Percentiles rank a stretch among this genome's conserved stretches.
Evolutionary conservation across 2,888 invertebrate species (phyloP).

Genomic region (Eulithis testata): DNA sequence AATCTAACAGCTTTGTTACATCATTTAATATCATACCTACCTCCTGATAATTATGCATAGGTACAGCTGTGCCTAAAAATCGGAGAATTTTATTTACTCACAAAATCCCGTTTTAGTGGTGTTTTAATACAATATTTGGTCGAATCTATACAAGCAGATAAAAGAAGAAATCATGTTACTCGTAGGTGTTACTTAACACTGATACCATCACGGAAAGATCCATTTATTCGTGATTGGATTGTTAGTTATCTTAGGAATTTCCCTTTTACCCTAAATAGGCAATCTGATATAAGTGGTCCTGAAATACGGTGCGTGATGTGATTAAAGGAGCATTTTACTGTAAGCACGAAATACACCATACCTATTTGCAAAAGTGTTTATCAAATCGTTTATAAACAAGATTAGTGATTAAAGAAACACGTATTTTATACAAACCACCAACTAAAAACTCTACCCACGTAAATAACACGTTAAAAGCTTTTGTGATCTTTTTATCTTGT

Average conservation of each 20-base stretch:
- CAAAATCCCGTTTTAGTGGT: too few relatives aligned
- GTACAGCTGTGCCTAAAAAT: too few relatives aligned
- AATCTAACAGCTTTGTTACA: too few relatives aligned
- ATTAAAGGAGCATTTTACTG: not conserved
- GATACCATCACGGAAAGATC: conserved; percentile 1
- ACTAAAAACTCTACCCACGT: conserved; percentile 23
- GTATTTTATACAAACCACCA: conserved; percentile 20
- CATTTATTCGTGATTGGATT: conserved; percentile 3
- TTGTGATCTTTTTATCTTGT: conserved; percentile 28
- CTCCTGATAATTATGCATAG: too few relatives aligned
- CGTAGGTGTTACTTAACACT: not conserved
- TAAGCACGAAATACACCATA: not conserved
- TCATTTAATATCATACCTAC: too few relatives aligned
- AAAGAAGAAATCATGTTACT: not conserved
- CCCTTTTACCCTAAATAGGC: conserved; percentile 5
- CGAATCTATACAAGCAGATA: too few relatives aligned
- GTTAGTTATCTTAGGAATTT: conserved; percentile 5
- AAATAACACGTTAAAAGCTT: conserved; percentile 29
- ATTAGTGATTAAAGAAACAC: conserved; percentile 18
- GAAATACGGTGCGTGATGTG: conserved; percentile 1
- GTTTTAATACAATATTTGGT: too few relatives aligned
- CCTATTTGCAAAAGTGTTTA: not conserved
- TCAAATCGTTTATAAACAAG: conserved; percentile 8
- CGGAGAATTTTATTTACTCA: too few relatives aligned
- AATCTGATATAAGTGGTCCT: conserved; percentile 1